Conservation (phyloP, 1,140 invertebrate genomes). For the Meteorus sp. region DNA sequence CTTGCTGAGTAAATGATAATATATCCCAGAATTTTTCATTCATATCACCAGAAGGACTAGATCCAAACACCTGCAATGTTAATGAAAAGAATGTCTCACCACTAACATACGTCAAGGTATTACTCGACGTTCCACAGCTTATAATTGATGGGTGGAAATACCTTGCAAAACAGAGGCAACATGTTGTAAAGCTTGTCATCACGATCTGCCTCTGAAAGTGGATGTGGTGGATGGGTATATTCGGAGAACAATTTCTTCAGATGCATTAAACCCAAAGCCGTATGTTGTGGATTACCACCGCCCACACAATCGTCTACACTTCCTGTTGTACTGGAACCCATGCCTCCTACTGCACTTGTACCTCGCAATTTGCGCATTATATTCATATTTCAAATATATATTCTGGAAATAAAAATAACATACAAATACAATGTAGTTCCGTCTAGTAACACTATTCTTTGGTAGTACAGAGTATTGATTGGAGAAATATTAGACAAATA, state of each 20-base stretch:
- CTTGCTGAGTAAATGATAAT: slow-evolving; percentile 89
- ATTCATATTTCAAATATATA: slow-evolving; percentile 66
- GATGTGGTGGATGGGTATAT: slow-evolving; percentile 83
- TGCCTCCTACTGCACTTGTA: slow-evolving; percentile 51
- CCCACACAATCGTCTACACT: slow-evolving; percentile 56
- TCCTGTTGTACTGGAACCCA: slow-evolving; percentile 52
- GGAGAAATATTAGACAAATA: not conserved
- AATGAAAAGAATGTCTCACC: slow-evolving; percentile 24
- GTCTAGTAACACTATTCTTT: not conserved
- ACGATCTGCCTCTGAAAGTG: slow-evolving; percentile 78
- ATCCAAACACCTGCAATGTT: slow-evolving; percentile 88
- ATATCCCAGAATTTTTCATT: slow-evolving; percentile 95
- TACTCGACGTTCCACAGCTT: not conserved
- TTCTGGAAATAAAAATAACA: slow-evolving; percentile 19
- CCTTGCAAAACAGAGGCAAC: slow-evolving; percentile 97
- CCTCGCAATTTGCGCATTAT: slow-evolving; percentile 83
- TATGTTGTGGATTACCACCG: slow-evolving; percentile 69
- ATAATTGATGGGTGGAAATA: slow-evolving; percentile 54
- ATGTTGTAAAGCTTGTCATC: slow-evolving; percentile 97
- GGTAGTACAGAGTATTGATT: not conserved
- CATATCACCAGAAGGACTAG: slow-evolving; percentile 88
- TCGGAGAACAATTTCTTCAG: slow-evolving; percentile 95
- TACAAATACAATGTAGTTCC: not conserved
- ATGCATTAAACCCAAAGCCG: slow-evolving; percentile 90
- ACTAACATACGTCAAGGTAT: not conserved